Conservation (phyloP, 2,797 vertebrate species). For the Sebastes cheni region DNA sequence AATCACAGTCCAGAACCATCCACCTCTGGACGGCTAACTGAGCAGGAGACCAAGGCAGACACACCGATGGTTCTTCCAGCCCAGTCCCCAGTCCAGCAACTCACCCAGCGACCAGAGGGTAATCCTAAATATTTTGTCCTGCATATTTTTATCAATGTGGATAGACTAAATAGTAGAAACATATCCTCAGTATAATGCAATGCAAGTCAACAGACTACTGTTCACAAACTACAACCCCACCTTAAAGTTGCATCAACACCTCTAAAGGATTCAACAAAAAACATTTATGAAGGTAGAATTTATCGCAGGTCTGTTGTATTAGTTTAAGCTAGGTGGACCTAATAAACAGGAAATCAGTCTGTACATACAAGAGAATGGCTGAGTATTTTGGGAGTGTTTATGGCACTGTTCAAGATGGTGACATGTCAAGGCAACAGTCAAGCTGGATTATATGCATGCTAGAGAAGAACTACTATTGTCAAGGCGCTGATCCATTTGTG, state of each 20-base stretch:
- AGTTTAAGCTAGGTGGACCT: neutral
- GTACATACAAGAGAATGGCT: too few relatives aligned
- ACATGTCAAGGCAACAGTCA: neutral
- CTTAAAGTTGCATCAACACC: neutral
- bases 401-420: neutral
- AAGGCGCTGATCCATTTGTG: neutral
- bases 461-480: neutral
- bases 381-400: neutral
- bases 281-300: neutral
- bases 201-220: neutral
- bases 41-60: constrained; percentile 72
- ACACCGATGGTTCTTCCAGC: constrained; percentile 75
- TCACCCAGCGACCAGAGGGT: constrained; percentile 75
- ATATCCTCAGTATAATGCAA: neutral
- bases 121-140: neutral
- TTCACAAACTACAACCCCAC: neutral
- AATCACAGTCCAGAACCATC: constrained; percentile 63
- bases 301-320: neutral
- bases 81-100: constrained; percentile 72
- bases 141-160: neutral
- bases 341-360: neutral
- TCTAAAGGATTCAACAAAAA: neutral
- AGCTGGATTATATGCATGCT: neutral
- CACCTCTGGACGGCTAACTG: constrained; percentile 46
- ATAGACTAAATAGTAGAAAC: neutral